A percentile compares a stretch with the other conserved stretches of the same genome.
Evolutionary conservation across 2,797 vertebrate species (phyloP).

Genomic region (Lophius americanus): DNA sequence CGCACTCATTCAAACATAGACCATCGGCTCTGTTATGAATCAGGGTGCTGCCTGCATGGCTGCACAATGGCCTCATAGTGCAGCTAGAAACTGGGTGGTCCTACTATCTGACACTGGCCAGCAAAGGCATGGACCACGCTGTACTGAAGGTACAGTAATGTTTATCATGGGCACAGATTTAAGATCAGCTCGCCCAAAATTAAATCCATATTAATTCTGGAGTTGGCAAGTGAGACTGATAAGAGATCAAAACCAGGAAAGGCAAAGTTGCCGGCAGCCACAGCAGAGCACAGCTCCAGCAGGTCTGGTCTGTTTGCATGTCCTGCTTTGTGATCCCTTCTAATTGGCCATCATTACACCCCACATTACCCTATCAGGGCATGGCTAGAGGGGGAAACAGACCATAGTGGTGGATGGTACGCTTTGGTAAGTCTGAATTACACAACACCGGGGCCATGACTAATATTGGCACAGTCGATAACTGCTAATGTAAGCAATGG

Average conservation of each 20-base stretch:
- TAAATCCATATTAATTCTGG: conserved; percentile 14
- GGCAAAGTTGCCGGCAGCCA: conserved; percentile 34
- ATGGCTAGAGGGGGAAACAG: conserved; percentile 76
- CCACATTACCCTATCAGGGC: conserved; percentile 80
- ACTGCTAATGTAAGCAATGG: conserved; percentile 76
- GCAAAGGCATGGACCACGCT: conserved; percentile 13
- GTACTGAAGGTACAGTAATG: conserved; percentile 1
- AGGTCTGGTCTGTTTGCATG: conserved; percentile 72
- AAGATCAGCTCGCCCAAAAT: conserved; percentile 27
- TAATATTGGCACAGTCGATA: conserved; percentile 78
- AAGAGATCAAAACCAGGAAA: conserved; percentile 37
- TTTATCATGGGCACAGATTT: conserved; percentile 32
- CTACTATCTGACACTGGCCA: conserved; percentile 40
- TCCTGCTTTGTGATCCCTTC: conserved; percentile 82
- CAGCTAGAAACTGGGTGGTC: conserved; percentile 66
- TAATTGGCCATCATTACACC: conserved; percentile 84
- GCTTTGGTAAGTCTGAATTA: conserved; percentile 83
- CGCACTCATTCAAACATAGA: conserved; percentile 58
- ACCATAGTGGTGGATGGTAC: conserved; percentile 77
- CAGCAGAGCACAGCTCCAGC: conserved; percentile 41
- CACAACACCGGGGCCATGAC: conserved; percentile 78
- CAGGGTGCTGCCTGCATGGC: conserved; percentile 52
- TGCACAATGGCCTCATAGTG: conserved; percentile 63
- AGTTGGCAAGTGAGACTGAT: conserved; percentile 23
- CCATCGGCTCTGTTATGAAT: conserved; percentile 64